Conservation (phyloP, 2,113 vertebrate genomes). For the Irena cyanogastra region DNA sequence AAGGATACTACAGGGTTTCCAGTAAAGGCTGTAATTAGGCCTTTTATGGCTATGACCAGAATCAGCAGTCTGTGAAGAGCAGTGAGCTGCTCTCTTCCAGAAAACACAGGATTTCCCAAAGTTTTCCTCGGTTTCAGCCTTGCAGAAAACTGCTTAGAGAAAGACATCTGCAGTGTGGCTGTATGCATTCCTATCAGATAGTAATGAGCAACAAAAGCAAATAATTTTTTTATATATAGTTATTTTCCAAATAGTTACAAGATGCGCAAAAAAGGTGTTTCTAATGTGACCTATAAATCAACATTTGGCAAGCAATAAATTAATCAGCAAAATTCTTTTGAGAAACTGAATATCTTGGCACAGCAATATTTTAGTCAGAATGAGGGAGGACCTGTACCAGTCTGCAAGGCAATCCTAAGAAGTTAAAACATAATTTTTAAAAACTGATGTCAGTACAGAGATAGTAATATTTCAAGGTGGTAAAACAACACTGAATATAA, state of each 20-base stretch:
- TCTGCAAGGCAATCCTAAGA: neutral
- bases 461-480: neutral
- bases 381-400: neutral
- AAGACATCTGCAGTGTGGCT: neutral
- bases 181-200: neutral
- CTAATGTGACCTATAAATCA: neutral
- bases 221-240: neutral
- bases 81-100: neutral
- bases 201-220: neutral
- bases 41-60: neutral
- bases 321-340: neutral
- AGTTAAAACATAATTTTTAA: neutral
- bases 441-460: neutral
- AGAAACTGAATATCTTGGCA: neutral
- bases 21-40: neutral
- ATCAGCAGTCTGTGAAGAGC: neutral
- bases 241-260: neutral
- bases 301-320: neutral
- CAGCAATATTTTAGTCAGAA: neutral
- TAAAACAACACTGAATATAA: neutral
- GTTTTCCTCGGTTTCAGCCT: neutral
- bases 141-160: neutral
- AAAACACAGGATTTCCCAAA: neutral
- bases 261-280: neutral
- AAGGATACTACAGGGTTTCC: neutral